These are phyloP conservation scores for Ormia ochracea DNA, from an alignment of 2,888 invertebrate species.

Conservation along the genomic window DNA sequence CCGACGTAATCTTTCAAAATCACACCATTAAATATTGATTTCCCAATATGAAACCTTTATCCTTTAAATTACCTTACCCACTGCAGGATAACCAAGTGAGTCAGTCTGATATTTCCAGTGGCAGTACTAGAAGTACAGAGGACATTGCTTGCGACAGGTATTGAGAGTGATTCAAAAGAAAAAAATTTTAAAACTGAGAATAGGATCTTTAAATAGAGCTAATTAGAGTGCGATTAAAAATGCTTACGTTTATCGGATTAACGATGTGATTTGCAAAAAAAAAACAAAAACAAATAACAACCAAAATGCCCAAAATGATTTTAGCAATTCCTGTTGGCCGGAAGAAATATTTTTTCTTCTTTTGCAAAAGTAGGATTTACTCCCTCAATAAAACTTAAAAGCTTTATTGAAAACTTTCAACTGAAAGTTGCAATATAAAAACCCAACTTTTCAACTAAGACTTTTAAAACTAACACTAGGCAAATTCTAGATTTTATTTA, in stretches of 20 bases:
- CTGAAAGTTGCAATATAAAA: no score
- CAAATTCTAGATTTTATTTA: neutral
- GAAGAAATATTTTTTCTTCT: neutral
- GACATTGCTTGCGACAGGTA: slow-evolving; percentile 18
- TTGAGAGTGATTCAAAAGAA: neutral
- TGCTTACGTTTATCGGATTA: slow-evolving; percentile 33
- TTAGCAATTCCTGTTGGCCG: neutral
- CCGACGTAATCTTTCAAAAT: slow-evolving; percentile 2
- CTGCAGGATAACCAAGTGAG: slow-evolving; percentile 46
- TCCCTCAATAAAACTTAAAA: neutral
- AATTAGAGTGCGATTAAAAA: neutral
- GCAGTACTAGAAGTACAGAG: neutral
- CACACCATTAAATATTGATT: slow-evolving; percentile 22
- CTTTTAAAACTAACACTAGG: neutral
- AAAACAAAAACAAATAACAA: neutral
- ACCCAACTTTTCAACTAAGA: neutral
- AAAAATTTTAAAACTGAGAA: no score
- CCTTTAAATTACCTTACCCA: slow-evolving; percentile 25
- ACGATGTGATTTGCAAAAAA: slow-evolving; percentile 38
- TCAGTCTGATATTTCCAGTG: slow-evolving; percentile 34
- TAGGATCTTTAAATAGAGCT: neutral
- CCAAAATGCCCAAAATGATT: neutral
- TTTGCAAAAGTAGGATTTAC: neutral
- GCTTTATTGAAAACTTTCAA: neutral
- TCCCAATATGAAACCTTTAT: neutral